These are phyloP conservation scores for Pelochelys cantorii DNA, from an alignment of 2,797 vertebrate genomes.

Conservation along the genomic window DNA sequence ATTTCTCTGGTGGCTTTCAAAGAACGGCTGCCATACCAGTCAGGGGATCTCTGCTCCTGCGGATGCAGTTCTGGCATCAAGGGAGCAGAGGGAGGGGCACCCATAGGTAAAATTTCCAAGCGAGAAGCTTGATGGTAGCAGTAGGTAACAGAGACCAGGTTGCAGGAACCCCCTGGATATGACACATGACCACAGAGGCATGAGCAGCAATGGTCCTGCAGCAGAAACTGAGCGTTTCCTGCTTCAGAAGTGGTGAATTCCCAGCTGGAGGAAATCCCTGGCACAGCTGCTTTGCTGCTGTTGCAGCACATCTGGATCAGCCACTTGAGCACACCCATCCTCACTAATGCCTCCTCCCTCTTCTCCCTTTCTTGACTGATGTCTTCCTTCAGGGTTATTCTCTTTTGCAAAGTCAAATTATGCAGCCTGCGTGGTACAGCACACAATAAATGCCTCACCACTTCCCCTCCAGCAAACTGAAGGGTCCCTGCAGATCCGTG, in stretches of 20 bases:
- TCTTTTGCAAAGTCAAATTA: slow-evolving; percentile 33
- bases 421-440: neutral
- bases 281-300: neutral
- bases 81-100: neutral
- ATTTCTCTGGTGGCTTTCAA: neutral
- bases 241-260: neutral
- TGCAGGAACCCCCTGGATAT: neutral
- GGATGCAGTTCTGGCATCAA: neutral
- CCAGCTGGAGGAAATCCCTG: neutral
- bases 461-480: neutral
- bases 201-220: neutral
- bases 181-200: neutral
- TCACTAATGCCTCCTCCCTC: neutral
- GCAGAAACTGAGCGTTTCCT: neutral
- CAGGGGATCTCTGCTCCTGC: neutral
- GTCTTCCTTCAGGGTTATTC: slow-evolving; percentile 7
- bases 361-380: neutral
- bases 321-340: neutral
- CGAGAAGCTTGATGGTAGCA: neutral
- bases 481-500: slow-evolving; percentile 10
- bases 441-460: neutral
- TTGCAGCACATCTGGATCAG: neutral
- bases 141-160: neutral
- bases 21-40: neutral
- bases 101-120: neutral